Evolutionary conservation across 2,797 vertebrate genomes (phyloP).

Genomic region (Parauchenoglanis punctatus): DNA sequence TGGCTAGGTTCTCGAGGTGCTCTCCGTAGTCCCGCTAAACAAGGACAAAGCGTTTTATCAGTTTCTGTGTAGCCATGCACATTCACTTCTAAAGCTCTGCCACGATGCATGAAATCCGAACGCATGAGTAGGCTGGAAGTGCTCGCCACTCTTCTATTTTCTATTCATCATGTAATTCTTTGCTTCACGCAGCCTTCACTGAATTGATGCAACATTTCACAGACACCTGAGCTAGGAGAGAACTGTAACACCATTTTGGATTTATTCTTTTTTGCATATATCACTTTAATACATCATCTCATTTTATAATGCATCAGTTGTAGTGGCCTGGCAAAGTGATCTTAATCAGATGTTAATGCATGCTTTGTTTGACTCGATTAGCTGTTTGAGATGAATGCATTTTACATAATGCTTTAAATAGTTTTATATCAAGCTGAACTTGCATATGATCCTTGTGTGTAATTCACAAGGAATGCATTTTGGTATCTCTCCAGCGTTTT

Average conservation of each 20-base stretch:
- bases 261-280: constrained; percentile 65
- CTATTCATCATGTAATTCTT: constrained; percentile 7
- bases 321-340: constrained; percentile 54
- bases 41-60: constrained; percentile 68
- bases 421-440: neutral
- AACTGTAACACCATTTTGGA: constrained; percentile 57
- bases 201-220: neutral
- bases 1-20: constrained; percentile 58
- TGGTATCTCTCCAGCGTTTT: neutral
- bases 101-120: constrained; percentile 26
- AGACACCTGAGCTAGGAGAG: constrained; percentile 6
- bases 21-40: constrained; percentile 61
- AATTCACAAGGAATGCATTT: neutral
- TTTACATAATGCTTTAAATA: constrained; percentile 9
- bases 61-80: constrained; percentile 57
- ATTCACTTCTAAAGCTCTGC: constrained; percentile 40
- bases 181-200: constrained; percentile 12
- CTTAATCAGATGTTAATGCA: constrained; percentile 66
- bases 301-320: constrained; percentile 74
- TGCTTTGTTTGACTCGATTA: constrained; percentile 25
- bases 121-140: neutral
- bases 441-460: neutral
- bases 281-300: constrained; percentile 66
- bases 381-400: constrained; percentile 1
- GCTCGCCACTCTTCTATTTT: neutral